Conservation (phyloP, 1,140 invertebrate species). For the Coboldia fuscipes region DNA sequence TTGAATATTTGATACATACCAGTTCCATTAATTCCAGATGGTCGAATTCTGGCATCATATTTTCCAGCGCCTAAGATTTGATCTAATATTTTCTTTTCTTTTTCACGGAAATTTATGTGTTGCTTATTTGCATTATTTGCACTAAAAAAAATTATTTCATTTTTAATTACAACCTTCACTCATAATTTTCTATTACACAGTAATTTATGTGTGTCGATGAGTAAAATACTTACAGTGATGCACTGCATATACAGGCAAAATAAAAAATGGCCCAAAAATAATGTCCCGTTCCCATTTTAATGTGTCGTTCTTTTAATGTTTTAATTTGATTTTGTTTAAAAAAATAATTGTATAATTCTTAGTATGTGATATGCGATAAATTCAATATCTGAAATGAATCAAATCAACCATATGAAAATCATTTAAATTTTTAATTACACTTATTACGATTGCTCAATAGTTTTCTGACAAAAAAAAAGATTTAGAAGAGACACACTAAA, state of each 20-base stretch:
- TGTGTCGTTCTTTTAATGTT: no score
- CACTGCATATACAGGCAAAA: constrained; percentile 22
- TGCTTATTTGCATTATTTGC: constrained; percentile 41
- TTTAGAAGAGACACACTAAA: no score
- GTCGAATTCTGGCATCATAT: constrained; percentile 81
- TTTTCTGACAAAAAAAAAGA: no score
- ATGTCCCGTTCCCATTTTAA: constrained; percentile 18
- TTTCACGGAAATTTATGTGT: constrained; percentile 80
- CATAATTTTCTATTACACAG: neutral
- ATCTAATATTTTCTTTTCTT: constrained; percentile 84
- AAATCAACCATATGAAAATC: no score
- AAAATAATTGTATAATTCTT: no score
- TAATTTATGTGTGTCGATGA: neutral
- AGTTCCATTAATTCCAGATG: constrained; percentile 79
- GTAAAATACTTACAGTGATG: constrained; percentile 19
- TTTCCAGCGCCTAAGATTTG: constrained; percentile 71
- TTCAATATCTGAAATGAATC: no score
- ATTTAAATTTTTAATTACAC: no score
- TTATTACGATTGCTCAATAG: no score
- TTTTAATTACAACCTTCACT: constrained; percentile 1
- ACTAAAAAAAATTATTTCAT: constrained; percentile 18
- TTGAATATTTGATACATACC: constrained; percentile 33
- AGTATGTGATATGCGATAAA: no score
- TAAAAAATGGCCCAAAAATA: constrained; percentile 21
- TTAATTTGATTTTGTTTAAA: no score